These are phyloP conservation scores for Sinotaia quadrata DNA, from an alignment of 2,888 invertebrate species.

Conservation along the genomic window DNA sequence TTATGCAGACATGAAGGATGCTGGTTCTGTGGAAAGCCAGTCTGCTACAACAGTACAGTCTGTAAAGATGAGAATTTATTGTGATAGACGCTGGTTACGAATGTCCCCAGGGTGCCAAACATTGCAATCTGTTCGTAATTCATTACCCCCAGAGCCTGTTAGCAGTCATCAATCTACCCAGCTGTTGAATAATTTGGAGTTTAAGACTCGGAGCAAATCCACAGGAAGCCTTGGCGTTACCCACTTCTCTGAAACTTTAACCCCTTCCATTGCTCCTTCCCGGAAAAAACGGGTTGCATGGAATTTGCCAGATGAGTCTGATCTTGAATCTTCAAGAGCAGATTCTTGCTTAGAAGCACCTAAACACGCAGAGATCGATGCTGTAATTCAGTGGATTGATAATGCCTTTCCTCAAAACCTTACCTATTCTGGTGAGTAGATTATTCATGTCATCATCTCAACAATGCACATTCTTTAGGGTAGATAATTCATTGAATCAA, in stretches of 20 bases:
- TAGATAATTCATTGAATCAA: too few relatives aligned
- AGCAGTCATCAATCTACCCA: background rate
- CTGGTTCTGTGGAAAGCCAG: too few relatives aligned
- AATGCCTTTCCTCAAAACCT: constrained; percentile 48
- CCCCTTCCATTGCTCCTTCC: too few relatives aligned
- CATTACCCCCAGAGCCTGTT: background rate
- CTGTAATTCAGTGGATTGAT: constrained; percentile 50
- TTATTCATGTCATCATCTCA: too few relatives aligned
- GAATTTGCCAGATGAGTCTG: too few relatives aligned
- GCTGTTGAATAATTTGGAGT: background rate
- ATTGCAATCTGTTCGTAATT: background rate
- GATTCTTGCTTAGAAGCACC: constrained; percentile 48
- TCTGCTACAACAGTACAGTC: too few relatives aligned
- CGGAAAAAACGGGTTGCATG: too few relatives aligned
- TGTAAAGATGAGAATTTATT: too few relatives aligned
- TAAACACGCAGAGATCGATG: constrained; percentile 54
- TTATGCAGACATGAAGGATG: too few relatives aligned
- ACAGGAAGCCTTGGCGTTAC: background rate
- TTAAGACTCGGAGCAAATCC: constrained; percentile 1
- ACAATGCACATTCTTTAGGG: too few relatives aligned
- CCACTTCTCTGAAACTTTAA: too few relatives aligned
- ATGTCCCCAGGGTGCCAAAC: background rate
- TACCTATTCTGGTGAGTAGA: constrained; percentile 45
- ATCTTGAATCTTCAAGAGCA: background rate
- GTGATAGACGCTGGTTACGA: background rate